These are phyloP conservation scores for Meghimatium bilineatum DNA, from an alignment of 2,888 invertebrate genomes.

Conservation along the genomic window DNA sequence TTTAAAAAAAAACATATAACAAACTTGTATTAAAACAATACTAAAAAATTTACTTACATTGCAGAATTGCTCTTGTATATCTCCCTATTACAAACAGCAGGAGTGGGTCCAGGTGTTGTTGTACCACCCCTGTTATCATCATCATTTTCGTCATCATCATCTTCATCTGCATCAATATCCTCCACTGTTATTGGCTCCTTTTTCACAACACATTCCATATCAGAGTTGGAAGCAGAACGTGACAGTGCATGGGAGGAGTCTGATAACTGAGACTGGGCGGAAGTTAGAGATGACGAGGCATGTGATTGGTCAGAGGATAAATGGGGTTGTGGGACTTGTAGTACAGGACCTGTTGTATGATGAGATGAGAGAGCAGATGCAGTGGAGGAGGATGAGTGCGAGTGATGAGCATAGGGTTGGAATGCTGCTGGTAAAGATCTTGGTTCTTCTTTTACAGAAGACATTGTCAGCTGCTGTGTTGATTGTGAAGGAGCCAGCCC, in stretches of 20 bases:
- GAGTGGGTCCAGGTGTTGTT: constrained; percentile 84
- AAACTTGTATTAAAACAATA: neutral
- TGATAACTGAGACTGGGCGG: constrained; percentile 18
- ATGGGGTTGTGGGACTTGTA: constrained; percentile 43
- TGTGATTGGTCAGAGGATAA: constrained; percentile 36
- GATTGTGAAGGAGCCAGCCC: constrained; percentile 19
- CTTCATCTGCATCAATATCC: constrained; percentile 60
- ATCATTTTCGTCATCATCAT: constrained; percentile 54
- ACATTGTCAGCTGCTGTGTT: constrained; percentile 14
- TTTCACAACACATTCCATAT: constrained; percentile 51
- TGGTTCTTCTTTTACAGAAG: constrained; percentile 43
- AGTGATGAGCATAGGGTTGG: constrained; percentile 48
- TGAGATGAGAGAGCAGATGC: constrained; percentile 30
- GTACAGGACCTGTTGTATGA: constrained; percentile 25
- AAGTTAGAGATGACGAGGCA: neutral
- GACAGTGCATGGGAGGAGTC: neutral
- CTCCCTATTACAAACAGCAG: constrained; percentile 95
- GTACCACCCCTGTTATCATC: constrained; percentile 61
- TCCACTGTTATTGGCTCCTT: constrained; percentile 56
- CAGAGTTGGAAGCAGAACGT: constrained; percentile 58
- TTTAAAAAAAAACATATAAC: neutral
- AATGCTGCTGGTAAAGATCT: constrained; percentile 44
- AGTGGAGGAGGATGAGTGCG: constrained; percentile 43
- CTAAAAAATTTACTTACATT: constrained; percentile 81
- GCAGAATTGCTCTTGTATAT: constrained; percentile 96